Percentiles rank a stretch among this genome's conserved stretches.
phyloP scores from a whole-genome alignment of 2,113 vertebrate genomes.

The Clarias gariepinus region DNA sequence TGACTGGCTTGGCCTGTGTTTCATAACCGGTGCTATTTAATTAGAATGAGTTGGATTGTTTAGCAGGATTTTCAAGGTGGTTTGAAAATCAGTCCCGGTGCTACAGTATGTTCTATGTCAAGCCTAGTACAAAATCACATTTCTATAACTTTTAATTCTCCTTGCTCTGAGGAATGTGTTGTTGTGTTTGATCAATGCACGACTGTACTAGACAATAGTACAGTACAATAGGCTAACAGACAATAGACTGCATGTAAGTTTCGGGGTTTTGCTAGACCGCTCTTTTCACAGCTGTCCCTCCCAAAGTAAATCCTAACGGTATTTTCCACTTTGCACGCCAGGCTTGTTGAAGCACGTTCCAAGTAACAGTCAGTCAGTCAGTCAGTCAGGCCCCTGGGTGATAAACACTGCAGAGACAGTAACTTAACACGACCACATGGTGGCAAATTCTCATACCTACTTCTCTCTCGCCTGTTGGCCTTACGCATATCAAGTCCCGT shows the following conservation, averaged over 20 bases:
- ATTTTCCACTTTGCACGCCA: constrained; percentile 49
- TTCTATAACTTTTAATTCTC: not conserved
- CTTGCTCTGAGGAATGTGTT: not conserved
- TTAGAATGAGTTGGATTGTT: not conserved
- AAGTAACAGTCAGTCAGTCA: constrained; percentile 55
- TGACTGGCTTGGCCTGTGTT: not conserved
- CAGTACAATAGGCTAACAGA: constrained; percentile 5
- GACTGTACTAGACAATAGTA: not conserved
- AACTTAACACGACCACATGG: constrained; percentile 17
- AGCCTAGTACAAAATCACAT: not conserved
- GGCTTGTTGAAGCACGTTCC: constrained; percentile 52
- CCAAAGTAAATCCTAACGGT: constrained; percentile 61
- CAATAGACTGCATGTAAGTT: not conserved
- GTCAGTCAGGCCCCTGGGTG: constrained; percentile 44
- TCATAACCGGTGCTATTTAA: not conserved
- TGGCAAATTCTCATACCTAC: not conserved
- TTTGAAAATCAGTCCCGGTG: no score
- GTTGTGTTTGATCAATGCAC: not conserved
- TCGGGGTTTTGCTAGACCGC: constrained; percentile 3
- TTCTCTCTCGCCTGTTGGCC: not conserved
- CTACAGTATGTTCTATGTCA: not conserved
- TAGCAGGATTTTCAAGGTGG: not conserved
- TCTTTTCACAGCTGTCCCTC: constrained; percentile 39
- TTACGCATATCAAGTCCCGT: not conserved
- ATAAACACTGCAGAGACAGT: constrained; percentile 6